Evolutionary conservation across 1,140 invertebrate species (phyloP), one percentile per base, ranked within the genome.

Genomic region (Euwallacea similis): DNA sequence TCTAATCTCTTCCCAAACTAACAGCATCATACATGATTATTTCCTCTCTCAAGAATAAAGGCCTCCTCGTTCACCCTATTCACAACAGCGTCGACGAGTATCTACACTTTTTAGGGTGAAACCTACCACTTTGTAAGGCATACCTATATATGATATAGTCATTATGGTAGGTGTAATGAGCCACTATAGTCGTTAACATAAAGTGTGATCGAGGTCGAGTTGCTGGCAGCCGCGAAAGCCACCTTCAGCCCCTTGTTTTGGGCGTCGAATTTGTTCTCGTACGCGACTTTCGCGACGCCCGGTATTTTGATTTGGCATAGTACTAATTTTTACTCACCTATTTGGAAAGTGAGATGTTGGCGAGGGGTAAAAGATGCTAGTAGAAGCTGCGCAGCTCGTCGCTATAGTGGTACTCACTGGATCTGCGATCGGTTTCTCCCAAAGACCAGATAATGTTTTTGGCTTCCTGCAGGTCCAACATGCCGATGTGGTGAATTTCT

Each of bases 11-110:
- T 4, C 11, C 59, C 7, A 61, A 61, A 43, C 42, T 61, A 41
- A 61, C 16, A 43, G 59, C 42, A 61, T 61, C 59, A n/a, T 69
- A 69, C 66, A 69, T 69, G 50, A 69, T 13, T 56, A 69, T 61
- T 50, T 56, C 21, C 66, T 15, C 43, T 50, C 15, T 44, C 8
- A 53, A 69, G 59, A 0, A 7, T 54, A 69, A 61, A 69, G 10
- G 66, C 53, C 9, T 61, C 15, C 8, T 42, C 9, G 58, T 69
- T 69, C 15, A 41, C 7, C 16, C 66, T 56, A 10, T 69, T 46
- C 8, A 42, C 46, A 10, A 61, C 41, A 33, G 8, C 7, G 8
- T 69, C 41, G 7, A 42, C 59, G 42, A 56, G 9, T 21, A 69
- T 10, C 7, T 7, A 6, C 9, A 69, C 33, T 61, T 53, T 47